Conservation (phyloP, 2,113 vertebrate genomes). For the Misgurnus anguillicaudatus region DNA sequence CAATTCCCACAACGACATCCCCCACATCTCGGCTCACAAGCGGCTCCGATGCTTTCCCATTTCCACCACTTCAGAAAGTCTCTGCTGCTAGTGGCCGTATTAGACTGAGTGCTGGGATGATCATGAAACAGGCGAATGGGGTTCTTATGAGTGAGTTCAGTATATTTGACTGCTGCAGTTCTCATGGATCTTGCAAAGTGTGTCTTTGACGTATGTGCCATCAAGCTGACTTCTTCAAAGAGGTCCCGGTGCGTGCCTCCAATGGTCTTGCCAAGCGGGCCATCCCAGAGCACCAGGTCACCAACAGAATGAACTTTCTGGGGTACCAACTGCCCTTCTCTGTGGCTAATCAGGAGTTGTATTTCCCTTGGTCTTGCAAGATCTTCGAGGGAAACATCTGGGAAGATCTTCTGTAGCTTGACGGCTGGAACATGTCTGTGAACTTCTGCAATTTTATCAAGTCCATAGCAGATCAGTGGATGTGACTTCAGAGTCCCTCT, state of each 20-base stretch:
- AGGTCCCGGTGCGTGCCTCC: neutral
- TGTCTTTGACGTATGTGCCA: neutral
- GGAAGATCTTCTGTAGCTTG: neutral
- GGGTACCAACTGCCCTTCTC: neutral
- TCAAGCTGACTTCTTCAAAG: neutral
- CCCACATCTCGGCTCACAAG: too few species aligned
- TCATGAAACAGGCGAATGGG: too few species aligned
- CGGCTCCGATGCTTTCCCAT: too few species aligned
- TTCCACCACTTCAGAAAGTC: too few species aligned
- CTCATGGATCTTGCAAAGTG: neutral
- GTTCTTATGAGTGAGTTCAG: too few species aligned
- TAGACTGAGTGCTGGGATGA: too few species aligned
- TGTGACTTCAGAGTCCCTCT: too few species aligned
- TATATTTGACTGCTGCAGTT: neutral
- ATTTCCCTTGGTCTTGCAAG: neutral
- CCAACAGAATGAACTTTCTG: neutral
- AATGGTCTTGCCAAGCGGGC: neutral
- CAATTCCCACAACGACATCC: too few species aligned
- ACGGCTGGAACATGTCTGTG: neutral
- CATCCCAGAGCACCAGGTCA: conserved; percentile 8
- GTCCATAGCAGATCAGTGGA: too few species aligned
- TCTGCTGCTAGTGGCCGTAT: too few species aligned
- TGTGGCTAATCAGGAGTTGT: neutral
- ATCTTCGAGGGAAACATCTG: neutral
- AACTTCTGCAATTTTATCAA: too few species aligned